A percentile compares a stretch with the other conserved stretches of the same genome.
These are phyloP conservation scores for Samia ricini DNA, from an alignment of 1,140 invertebrate genomes.

Conservation along the genomic window DNA sequence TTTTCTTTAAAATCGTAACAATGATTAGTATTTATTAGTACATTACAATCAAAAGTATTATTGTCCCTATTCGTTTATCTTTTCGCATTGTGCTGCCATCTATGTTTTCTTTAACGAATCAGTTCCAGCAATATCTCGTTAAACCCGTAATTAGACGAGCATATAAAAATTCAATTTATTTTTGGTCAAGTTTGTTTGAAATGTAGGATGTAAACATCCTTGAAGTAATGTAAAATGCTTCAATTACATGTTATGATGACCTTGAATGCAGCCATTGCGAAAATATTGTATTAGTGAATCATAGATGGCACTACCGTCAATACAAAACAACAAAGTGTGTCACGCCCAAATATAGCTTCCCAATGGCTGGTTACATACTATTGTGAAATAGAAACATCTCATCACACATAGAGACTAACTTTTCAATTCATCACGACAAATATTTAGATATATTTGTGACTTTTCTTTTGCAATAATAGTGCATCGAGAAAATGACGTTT, in stretches of 20 bases:
- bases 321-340: conserved; percentile 44
- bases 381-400: conserved; percentile 68
- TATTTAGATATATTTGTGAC: conserved; percentile 42
- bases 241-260: conserved; percentile 6
- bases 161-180: not conserved
- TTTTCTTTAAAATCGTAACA: too few species aligned
- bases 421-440: conserved; percentile 61
- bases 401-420: conserved; percentile 28
- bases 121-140: not conserved
- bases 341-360: conserved; percentile 64
- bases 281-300: conserved; percentile 4
- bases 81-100: not conserved
- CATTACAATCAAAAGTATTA: too few species aligned
- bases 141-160: not conserved
- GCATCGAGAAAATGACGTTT: conserved; percentile 69
- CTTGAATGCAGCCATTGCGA: conserved; percentile 3
- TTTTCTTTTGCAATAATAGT: conserved; percentile 63
- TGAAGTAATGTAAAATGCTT: too few species aligned
- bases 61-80: not conserved
- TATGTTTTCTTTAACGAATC: not conserved
- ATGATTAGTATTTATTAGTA: too few species aligned
- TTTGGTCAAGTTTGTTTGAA: not conserved
- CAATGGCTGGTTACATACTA: conserved; percentile 45
- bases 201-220: too few species aligned
- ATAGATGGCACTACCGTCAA: conserved; percentile 39